Conservation (phyloP, 92 coral and sea anemone species). For the Plumapathes pennacea region DNA sequence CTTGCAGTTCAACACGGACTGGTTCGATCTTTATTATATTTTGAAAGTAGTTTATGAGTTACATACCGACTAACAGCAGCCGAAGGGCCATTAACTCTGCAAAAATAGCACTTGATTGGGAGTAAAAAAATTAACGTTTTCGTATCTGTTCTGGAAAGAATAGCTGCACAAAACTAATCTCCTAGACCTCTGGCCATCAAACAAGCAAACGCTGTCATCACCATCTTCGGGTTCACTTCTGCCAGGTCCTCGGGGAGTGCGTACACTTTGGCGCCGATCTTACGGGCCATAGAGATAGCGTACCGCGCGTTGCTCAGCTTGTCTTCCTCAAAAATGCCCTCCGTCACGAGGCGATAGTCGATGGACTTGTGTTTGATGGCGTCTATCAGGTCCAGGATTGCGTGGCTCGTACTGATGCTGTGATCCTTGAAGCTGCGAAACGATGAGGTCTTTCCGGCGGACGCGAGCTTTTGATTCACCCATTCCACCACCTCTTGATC, state of each 20-base stretch:
- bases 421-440: slow-evolving; percentile 80
- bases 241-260: slow-evolving; percentile 97
- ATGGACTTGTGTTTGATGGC: slow-evolving; percentile 81
- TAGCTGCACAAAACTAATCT: too few species aligned
- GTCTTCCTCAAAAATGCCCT: slow-evolving; percentile 56
- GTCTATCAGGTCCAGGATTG: slow-evolving; percentile 82
- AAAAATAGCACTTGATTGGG: too few species aligned
- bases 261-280: slow-evolving; percentile 84
- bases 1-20: too few species aligned
- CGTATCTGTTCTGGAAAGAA: too few species aligned
- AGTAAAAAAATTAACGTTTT: too few species aligned
- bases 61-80: too few species aligned
- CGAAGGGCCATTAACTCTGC: too few species aligned
- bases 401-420: slow-evolving; percentile 60
- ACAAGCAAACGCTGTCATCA: slow-evolving; percentile 94
- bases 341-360: slow-evolving; percentile 58
- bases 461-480: slow-evolving; percentile 79
- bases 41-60: too few species aligned
- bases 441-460: slow-evolving; percentile 55
- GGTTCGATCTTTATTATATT: too few species aligned
- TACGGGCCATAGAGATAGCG: slow-evolving; percentile 98
- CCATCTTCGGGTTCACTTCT: slow-evolving; percentile 95
- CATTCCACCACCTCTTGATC: slow-evolving; percentile 80
- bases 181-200: slow-evolving; percentile 92
- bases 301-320: slow-evolving; percentile 87